These are phyloP conservation scores for Diarsia brunnea DNA, from an alignment of 2,888 invertebrate species.

Conservation along the genomic window DNA sequence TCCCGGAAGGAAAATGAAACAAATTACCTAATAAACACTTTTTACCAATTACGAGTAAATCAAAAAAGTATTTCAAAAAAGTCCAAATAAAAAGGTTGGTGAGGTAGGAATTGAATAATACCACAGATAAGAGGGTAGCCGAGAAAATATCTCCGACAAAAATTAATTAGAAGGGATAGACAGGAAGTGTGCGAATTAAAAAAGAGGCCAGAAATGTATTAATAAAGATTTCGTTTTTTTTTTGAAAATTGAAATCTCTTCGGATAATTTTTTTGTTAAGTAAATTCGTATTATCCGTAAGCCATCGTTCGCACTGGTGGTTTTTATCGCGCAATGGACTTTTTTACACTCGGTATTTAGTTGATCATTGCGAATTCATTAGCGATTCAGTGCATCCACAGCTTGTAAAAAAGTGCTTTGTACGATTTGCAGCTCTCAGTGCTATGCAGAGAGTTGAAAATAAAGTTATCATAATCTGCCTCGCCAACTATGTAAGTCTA, in stretches of 20 bases:
- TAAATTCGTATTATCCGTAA: neutral
- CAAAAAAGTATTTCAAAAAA: constrained; percentile 3
- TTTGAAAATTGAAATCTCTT: neutral
- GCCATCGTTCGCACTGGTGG: too few species aligned
- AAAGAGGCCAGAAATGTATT: constrained; percentile 36
- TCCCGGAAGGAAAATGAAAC: constrained; percentile 16
- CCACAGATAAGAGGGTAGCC: constrained; percentile 27
- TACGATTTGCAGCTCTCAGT: neutral
- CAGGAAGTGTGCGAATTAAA: constrained; percentile 56
- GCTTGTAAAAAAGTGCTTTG: neutral
- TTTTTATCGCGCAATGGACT: neutral
- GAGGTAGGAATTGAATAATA: constrained; percentile 46
- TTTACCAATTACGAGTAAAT: constrained; percentile 8
- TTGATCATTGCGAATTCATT: neutral
- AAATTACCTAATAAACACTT: constrained; percentile 23
- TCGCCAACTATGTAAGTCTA: neutral
- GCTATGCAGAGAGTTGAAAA: too few species aligned
- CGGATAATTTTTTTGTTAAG: neutral
- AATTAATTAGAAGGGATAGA: constrained; percentile 60
- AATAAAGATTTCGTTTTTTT: constrained; percentile 16
- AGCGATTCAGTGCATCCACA: neutral
- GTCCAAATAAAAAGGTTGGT: constrained; percentile 24
- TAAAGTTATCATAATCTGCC: too few species aligned
- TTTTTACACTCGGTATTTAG: neutral
- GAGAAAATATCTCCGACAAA: constrained; percentile 43